Evolutionary conservation across 2,888 invertebrate species (phyloP), one percentile per base, ranked within the genome.

Genomic region (Ganaspis brasiliensis): DNA sequence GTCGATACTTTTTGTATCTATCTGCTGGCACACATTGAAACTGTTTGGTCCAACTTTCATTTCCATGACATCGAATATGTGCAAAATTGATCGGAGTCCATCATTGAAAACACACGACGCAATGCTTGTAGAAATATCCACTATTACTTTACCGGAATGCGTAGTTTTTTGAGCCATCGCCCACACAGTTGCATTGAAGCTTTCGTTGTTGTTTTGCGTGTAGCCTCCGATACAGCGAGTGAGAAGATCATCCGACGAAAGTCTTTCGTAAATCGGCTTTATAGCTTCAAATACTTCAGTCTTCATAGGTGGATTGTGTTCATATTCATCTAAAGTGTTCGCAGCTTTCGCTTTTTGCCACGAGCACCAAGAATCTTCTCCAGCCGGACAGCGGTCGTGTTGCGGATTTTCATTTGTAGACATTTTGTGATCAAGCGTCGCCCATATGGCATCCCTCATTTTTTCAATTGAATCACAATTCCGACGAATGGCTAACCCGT

Each of bases 391-490:
- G 6, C 37, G 40, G n/a, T 77, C 40, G 59, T 79, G 75, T 55
- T 76, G 73, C 55, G 78, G 73, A 45, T 79, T 73, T 24, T 74
- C 59, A 70, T 78, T 59, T 0, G 78, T 80, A 12, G 82, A 81
- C 24, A 81, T 67, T 73, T 83, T 81, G 73, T 84, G 83, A 67
- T 63, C 76, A 9, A 76, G 26, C 37, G 81, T 80, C 45, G 82
- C 79, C 81, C 77, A 83, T 70, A 82, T 79, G 8, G 70, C 78
- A 31, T 77, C 80, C 37, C 56, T 70, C 82, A 84, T 82, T 31
- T 79, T 76, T 63, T 82, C 77, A 21, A 80, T 70, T 40, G 77
- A 81, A 78, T 81, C 75, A 12, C 49, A 56, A 72, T 79, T 79
- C 16, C 78, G 31, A 5, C 77, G 76, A 73, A 81, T 81, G 10